These are phyloP conservation scores for Discoglossus pictus DNA, from an alignment of 2,797 vertebrate species.

Conservation along the genomic window DNA sequence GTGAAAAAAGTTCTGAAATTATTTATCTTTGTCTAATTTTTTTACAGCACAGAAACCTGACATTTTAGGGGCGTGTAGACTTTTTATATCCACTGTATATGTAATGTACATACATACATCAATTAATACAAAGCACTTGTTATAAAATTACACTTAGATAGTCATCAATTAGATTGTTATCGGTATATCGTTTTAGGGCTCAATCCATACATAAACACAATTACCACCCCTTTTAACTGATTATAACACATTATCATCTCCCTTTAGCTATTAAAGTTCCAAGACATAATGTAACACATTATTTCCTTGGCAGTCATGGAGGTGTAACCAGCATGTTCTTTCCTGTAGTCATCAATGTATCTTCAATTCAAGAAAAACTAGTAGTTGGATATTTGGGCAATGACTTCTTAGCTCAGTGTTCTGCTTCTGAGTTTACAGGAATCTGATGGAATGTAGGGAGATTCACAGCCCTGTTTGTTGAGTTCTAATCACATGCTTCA, in stretches of 20 bases:
- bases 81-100: too few species aligned
- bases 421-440: slow-evolving; percentile 3
- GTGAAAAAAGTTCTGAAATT: too few species aligned
- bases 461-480: not conserved
- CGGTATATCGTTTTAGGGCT: too few species aligned
- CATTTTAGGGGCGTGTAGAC: too few species aligned
- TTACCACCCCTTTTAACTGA: not conserved
- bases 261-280: not conserved
- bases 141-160: too few species aligned
- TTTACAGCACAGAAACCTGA: too few species aligned
- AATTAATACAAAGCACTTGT: too few species aligned
- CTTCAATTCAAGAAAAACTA: slow-evolving; percentile 53
- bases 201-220: too few species aligned
- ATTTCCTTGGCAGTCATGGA: slow-evolving; percentile 63
- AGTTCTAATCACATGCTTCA: not conserved
- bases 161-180: too few species aligned
- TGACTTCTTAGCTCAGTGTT: not conserved
- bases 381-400: not conserved
- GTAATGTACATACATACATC: too few species aligned
- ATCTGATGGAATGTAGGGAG: slow-evolving; percentile 8
- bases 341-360: slow-evolving; percentile 58
- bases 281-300: slow-evolving; percentile 61
- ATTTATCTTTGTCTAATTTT: too few species aligned
- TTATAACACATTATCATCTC: not conserved
- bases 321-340: slow-evolving; percentile 55